phyloP scores from a whole-genome alignment of 2,797 vertebrate genomes.

The Pseudomugil tenellus region DNA sequence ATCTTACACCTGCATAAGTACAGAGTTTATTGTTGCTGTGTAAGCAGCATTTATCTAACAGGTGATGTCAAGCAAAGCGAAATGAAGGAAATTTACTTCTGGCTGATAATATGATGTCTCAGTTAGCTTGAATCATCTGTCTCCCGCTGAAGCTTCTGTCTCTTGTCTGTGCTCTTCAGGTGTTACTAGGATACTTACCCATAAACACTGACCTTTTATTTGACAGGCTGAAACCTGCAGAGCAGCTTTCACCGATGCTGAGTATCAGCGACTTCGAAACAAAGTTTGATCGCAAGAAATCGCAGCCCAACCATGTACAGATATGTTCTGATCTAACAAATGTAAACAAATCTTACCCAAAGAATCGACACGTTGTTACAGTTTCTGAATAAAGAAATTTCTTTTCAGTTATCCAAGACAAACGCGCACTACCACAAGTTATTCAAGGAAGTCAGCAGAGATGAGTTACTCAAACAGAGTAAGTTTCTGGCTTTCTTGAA shows the following conservation, averaged over 20 bases:
- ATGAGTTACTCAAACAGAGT: constrained; percentile 92
- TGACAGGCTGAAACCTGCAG: constrained; percentile 84
- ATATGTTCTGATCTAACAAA: rapidly evolving
- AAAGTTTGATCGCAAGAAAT: constrained; percentile 89
- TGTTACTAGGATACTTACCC: constrained; percentile 10
- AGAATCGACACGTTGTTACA: background rate
- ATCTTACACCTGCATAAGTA: constrained; percentile 30
- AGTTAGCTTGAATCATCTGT: background rate
- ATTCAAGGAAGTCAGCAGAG: constrained; percentile 89
- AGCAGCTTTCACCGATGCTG: constrained; percentile 73
- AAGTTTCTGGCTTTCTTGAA: constrained; percentile 62
- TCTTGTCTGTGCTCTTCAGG: background rate
- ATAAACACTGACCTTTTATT: constrained; percentile 41
- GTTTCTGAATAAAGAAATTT: background rate
- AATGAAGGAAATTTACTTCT: background rate
- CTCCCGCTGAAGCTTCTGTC: background rate
- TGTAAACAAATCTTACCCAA: background rate
- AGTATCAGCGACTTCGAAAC: constrained; percentile 82
- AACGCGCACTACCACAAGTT: constrained; percentile 94
- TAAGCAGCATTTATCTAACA: constrained; percentile 36
- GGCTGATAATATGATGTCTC: background rate
- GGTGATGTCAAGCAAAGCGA: background rate
- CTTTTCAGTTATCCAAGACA: constrained; percentile 86
- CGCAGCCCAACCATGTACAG: constrained; percentile 85
- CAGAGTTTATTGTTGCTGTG: constrained; percentile 32